Conservation (phyloP, 2,888 invertebrate genomes). For the Leptopterna dolabrata region DNA sequence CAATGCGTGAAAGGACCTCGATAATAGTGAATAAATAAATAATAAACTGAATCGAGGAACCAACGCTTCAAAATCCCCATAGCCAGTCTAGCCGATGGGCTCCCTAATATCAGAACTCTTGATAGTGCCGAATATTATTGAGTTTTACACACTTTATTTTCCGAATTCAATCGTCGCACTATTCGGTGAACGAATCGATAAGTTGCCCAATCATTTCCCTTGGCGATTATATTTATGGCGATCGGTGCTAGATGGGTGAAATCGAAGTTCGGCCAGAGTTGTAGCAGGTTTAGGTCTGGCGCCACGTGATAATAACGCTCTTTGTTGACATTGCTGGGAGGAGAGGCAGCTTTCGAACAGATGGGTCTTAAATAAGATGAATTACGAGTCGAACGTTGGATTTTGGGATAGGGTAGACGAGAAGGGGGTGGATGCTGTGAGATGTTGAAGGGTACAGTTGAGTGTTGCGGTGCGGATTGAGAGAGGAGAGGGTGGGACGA, state of each 20-base stretch:
- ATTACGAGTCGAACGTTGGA: neutral
- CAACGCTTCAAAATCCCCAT: no score
- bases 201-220: no score
- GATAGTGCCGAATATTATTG: no score
- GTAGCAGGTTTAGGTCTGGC: slow-evolving; percentile 12
- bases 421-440: neutral
- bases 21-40: no score
- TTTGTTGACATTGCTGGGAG: neutral
- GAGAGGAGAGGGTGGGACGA: neutral
- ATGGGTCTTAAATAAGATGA: slow-evolving; percentile 21
- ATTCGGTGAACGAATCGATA: no score
- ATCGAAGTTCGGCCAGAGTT: neutral
- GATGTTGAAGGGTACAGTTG: neutral
- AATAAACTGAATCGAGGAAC: no score
- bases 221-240: neutral
- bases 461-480: neutral
- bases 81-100: no score
- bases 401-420: neutral
- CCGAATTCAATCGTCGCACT: no score
- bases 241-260: neutral
- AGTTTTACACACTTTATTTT: no score
- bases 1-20: no score
- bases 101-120: no score
- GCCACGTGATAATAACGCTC: slow-evolving; percentile 32
- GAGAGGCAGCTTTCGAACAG: neutral